phyloP scores from a whole-genome alignment of 2,797 vertebrate genomes.

The Paedocypris micromegethes region DNA sequence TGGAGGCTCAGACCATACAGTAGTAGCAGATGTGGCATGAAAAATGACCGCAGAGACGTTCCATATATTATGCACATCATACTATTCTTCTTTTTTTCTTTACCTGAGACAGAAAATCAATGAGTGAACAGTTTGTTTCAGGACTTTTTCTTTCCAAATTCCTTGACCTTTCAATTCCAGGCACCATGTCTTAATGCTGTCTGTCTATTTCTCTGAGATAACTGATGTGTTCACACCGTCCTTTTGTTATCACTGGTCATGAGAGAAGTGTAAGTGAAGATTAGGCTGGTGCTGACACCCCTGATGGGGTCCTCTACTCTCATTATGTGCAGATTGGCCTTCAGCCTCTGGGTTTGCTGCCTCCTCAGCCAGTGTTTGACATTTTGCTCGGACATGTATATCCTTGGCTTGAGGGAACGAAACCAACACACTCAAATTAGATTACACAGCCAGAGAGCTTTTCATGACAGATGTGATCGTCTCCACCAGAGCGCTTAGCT shows the following conservation, averaged over 20 bases:
- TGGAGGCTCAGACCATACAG: no score
- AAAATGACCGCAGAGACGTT: no score
- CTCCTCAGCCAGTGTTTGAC: constrained; percentile 47
- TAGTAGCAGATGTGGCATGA: no score
- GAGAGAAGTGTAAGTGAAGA: constrained; percentile 25
- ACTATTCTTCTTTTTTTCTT: no score
- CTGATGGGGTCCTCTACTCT: constrained; percentile 37
- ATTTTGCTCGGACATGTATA: constrained; percentile 50
- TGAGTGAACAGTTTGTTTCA: constrained; percentile 28
- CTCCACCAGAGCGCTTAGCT: constrained; percentile 24
- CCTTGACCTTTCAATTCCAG: constrained; percentile 41
- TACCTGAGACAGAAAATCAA: no score
- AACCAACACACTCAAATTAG: constrained; percentile 48
- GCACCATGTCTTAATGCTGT: constrained; percentile 27
- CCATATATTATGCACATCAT: no score
- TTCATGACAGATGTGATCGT: constrained; percentile 44
- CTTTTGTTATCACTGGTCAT: constrained; percentile 50
- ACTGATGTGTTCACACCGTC: constrained; percentile 34
- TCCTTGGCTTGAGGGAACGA: constrained; percentile 43
- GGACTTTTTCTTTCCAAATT: constrained; percentile 28
- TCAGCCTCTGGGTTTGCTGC: constrained; percentile 38
- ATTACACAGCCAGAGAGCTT: constrained; percentile 41
- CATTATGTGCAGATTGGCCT: constrained; percentile 27
- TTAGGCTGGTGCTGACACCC: constrained; percentile 28
- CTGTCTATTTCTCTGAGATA: constrained; percentile 36